These are phyloP conservation scores for Sarotherodon lohbergeri DNA, from an alignment of 2,113 vertebrate genomes.

Conservation along the genomic window DNA sequence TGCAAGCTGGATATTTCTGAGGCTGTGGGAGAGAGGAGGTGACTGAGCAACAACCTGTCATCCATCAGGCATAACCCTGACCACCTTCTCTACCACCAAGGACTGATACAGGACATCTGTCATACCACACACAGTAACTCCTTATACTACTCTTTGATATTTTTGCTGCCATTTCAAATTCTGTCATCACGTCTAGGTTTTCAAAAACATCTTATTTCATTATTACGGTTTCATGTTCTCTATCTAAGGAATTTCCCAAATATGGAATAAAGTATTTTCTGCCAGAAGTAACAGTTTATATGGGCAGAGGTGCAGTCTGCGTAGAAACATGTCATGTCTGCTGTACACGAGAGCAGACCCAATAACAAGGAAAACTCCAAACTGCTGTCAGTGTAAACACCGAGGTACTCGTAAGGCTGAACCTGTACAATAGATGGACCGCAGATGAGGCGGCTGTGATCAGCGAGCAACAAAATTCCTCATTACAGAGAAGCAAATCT, in stretches of 20 bases:
- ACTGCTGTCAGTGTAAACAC: not conserved
- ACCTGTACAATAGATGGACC: not conserved
- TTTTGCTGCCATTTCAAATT: not conserved
- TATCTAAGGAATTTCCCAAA: not conserved
- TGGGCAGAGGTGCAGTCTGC: not conserved
- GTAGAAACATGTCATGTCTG: not conserved
- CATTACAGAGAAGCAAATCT: too few relatives aligned
- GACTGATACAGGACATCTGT: not conserved
- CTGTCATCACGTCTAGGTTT: not conserved
- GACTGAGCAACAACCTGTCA: not conserved
- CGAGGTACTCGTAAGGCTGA: not conserved
- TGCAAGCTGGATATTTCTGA: not conserved
- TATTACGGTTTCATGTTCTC: not conserved
- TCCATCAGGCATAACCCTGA: not conserved
- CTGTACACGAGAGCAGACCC: not conserved
- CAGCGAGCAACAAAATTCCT: too few relatives aligned
- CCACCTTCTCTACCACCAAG: not conserved
- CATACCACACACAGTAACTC: not conserved
- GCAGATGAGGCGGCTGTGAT: not conserved
- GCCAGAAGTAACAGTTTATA: not conserved
- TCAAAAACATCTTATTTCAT: not conserved
- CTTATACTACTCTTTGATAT: not conserved
- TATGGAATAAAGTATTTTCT: slow-evolving; percentile 64
- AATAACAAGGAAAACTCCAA: not conserved
- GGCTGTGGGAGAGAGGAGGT: not conserved